Evolutionary conservation across 1,140 invertebrate genomes (phyloP).

Genomic region (Cyrtorhinus lividipennis): DNA sequence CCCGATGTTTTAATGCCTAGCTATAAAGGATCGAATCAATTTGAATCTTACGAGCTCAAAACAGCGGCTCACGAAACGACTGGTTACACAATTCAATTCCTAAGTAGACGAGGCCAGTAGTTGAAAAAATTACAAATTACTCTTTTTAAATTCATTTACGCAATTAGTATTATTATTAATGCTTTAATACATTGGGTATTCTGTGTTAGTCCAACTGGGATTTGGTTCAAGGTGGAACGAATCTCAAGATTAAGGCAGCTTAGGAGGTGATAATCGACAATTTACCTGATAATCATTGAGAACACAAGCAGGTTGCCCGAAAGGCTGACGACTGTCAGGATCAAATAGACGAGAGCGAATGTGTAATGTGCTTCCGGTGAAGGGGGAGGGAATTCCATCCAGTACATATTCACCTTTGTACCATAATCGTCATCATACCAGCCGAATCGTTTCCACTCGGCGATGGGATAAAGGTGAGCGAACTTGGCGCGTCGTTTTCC

Average conservation of each 20-base stretch:
- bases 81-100: too few species aligned
- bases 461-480: slow-evolving; percentile 31
- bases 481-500: too few species aligned
- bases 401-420: slow-evolving; percentile 44
- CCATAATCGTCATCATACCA: slow-evolving; percentile 41
- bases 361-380: slow-evolving; percentile 35
- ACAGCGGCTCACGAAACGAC: too few species aligned
- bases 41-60: too few species aligned
- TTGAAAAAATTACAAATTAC: neutral
- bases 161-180: neutral
- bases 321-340: slow-evolving; percentile 42
- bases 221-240: neutral
- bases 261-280: slow-evolving; percentile 11
- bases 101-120: too few species aligned
- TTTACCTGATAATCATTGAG: slow-evolving; percentile 47
- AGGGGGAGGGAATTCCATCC: slow-evolving; percentile 46
- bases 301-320: slow-evolving; percentile 49
- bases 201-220: neutral
- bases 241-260: neutral
- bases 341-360: slow-evolving; percentile 40
- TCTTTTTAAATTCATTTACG: neutral
- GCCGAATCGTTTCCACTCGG: slow-evolving; percentile 34
- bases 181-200: neutral
- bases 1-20: too few species aligned
- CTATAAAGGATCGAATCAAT: too few species aligned